Percentiles rank a stretch among this genome's conserved stretches.
Evolutionary conservation across 1,140 invertebrate genomes (phyloP).

Genomic region (Magallana ariakensis): DNA sequence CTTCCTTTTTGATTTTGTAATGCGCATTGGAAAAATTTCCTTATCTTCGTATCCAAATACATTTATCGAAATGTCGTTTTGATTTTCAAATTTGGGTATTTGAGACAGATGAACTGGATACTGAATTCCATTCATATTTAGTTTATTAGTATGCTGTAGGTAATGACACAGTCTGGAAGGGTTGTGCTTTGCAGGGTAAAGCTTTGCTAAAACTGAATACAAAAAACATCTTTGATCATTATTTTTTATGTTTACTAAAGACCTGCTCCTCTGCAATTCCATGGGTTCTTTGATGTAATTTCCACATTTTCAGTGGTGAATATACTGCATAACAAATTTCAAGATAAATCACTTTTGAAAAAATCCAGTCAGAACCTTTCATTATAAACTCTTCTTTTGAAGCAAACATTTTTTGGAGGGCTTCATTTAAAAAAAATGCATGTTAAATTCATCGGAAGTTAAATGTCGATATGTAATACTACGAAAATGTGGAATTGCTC

Average conservation of each 20-base stretch:
- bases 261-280: constrained; percentile 45
- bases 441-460: background rate
- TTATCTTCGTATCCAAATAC: constrained; percentile 48
- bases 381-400: constrained; percentile 46
- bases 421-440: constrained; percentile 15
- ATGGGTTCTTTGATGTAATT: constrained; percentile 48
- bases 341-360: constrained; percentile 28
- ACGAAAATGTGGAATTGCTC: constrained; percentile 34
- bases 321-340: constrained; percentile 37
- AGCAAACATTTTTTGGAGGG: constrained; percentile 37
- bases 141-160: constrained; percentile 14
- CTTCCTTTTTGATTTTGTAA: constrained; percentile 21
- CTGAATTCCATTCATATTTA: constrained; percentile 34
- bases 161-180: constrained; percentile 35
- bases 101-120: constrained; percentile 43
- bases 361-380: constrained; percentile 38
- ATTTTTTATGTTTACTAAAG: constrained; percentile 28
- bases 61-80: constrained; percentile 53
- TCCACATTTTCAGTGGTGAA: constrained; percentile 25
- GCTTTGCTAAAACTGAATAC: constrained; percentile 38
- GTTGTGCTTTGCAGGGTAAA: constrained; percentile 13
- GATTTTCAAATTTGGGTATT: constrained; percentile 49
- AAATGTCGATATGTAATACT: constrained; percentile 23
- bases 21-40: constrained; percentile 43
- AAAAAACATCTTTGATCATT: constrained; percentile 48